Percentiles rank a stretch among this genome's conserved stretches.
These are phyloP conservation scores for Ephialtes manifestator DNA, from an alignment of 2,888 invertebrate species.

Conservation along the genomic window DNA sequence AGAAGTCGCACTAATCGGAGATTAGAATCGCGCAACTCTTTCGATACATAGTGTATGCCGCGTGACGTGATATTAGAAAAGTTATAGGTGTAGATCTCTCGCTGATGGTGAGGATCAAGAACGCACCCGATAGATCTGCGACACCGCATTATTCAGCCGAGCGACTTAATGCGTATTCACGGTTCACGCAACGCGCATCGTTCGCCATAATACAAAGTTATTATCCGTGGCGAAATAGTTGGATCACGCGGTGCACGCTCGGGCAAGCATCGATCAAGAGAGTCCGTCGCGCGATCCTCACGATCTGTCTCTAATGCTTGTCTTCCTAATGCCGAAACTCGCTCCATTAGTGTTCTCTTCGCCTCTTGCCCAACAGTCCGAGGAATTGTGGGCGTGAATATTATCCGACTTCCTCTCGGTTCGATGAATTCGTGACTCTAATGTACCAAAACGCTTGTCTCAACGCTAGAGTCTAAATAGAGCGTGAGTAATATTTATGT, in stretches of 20 bases:
- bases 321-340: conserved; percentile 34
- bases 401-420: conserved; percentile 45
- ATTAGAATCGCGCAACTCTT: conserved; percentile 25
- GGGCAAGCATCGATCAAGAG: conserved; percentile 23
- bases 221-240: conserved; percentile 45
- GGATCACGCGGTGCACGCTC: conserved; percentile 16
- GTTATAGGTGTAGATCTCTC: conserved; percentile 4
- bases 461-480: conserved; percentile 12
- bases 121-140: conserved; percentile 8
- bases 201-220: conserved; percentile 19
- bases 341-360: conserved; percentile 33
- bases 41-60: conserved; percentile 10
- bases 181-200: conserved; percentile 7
- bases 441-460: neutral
- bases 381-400: conserved; percentile 27
- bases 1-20: conserved; percentile 38
- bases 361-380: conserved; percentile 18
- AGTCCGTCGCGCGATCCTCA: neutral
- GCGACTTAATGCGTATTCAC: conserved; percentile 31
- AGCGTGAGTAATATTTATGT: conserved; percentile 45
- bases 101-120: neutral
- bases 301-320: neutral
- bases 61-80: conserved; percentile 42
- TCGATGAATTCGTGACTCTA: conserved; percentile 46
- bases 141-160: conserved; percentile 15